Evolutionary conservation across 2,797 vertebrate species (phyloP).

Genomic region (Caiman crocodilus): DNA sequence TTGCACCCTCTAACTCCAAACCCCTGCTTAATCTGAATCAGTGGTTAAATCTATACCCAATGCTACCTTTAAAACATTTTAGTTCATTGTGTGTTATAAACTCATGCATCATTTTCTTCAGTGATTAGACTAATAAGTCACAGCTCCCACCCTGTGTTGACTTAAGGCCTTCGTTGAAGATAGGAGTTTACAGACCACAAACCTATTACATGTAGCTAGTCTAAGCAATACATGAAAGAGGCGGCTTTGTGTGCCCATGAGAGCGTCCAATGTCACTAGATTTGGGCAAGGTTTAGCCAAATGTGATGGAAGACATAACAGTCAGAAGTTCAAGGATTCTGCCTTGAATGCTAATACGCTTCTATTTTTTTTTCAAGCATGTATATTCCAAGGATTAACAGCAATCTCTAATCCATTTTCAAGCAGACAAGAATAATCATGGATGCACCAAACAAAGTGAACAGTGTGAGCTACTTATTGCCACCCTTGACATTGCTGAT

Average conservation of each 20-base stretch:
- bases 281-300: background rate
- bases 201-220: background rate
- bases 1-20: background rate
- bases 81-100: background rate
- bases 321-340: background rate
- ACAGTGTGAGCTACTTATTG: background rate
- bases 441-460: background rate
- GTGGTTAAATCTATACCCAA: background rate
- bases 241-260: background rate
- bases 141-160: background rate
- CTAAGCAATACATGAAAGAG: background rate
- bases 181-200: background rate
- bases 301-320: background rate
- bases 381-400: background rate
- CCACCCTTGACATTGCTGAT: background rate
- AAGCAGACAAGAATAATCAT: background rate
- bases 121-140: background rate
- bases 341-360: background rate
- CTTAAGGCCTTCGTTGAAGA: background rate
- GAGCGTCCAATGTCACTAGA: rapidly evolving
- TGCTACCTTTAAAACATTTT: rapidly evolving
- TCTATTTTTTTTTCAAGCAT: background rate
- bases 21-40: background rate
- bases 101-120: background rate
- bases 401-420: background rate